These are phyloP conservation scores for Anaspis maculata DNA, from an alignment of 2,888 invertebrate genomes.

Conservation along the genomic window DNA sequence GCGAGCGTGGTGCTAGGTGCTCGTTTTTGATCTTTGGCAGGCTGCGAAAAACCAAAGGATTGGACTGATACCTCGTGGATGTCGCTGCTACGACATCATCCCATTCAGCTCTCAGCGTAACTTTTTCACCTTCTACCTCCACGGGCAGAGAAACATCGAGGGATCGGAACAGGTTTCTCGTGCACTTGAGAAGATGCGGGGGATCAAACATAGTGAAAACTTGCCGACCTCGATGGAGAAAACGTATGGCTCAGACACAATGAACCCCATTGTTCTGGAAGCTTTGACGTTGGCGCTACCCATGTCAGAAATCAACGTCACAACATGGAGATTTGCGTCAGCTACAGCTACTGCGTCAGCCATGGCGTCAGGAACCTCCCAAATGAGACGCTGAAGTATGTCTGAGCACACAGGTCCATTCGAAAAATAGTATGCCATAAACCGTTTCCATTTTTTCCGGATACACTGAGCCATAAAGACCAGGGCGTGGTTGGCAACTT, in stretches of 20 bases:
- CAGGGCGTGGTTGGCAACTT: conserved; percentile 7
- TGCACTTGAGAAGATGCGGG: conserved; percentile 10
- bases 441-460: conserved; percentile 9
- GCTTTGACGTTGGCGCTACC: conserved; percentile 9
- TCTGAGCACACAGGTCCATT: conserved; percentile 3
- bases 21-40: neutral
- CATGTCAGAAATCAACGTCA: conserved; percentile 2
- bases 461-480: conserved; percentile 9
- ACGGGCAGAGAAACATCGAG: conserved; percentile 4
- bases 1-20: neutral
- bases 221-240: conserved; percentile 4
- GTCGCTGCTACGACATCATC: conserved; percentile 2
- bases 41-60: neutral
- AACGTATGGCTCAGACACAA: conserved; percentile 5
- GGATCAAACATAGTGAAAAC: conserved; percentile 11
- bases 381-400: conserved; percentile 1
- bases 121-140: conserved; percentile 2
- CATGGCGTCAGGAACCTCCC: conserved; percentile 1
- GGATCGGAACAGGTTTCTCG: conserved; percentile 6
- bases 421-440: conserved; percentile 9
- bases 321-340: neutral
- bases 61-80: conserved; percentile 2
- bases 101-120: conserved; percentile 6
- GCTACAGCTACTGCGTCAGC: no score
- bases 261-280: conserved; percentile 6